Evolutionary conservation across 2,113 vertebrate genomes (phyloP).

Genomic region (Glaucomys volans): DNA sequence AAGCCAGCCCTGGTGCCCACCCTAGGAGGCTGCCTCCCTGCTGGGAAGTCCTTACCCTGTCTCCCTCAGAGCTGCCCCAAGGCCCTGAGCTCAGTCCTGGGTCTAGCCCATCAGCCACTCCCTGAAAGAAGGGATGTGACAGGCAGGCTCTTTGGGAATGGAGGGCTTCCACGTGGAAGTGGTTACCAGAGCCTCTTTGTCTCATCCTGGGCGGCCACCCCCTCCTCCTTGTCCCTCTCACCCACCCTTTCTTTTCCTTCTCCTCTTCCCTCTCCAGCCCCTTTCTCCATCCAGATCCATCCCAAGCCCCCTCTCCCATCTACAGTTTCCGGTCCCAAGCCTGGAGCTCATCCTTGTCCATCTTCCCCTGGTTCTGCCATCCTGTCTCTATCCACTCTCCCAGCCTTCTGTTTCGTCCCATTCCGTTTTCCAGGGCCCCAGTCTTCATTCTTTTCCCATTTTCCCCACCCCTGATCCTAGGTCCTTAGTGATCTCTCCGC

Average conservation of each 20-base stretch:
- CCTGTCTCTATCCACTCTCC: not conserved
- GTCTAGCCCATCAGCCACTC: not conserved
- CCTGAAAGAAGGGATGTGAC: not conserved
- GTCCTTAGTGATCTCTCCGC: not conserved
- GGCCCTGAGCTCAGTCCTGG: not conserved
- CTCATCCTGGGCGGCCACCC: slow-evolving; percentile 38
- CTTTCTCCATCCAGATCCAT: not conserved
- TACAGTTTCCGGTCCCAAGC: not conserved
- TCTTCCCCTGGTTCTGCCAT: not conserved
- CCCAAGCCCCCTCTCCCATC: slow-evolving; percentile 33
- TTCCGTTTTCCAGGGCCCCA: not conserved
- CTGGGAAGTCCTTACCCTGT: not conserved
- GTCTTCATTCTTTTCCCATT: not conserved
- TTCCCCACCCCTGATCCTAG: not conserved
- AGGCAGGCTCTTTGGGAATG: slow-evolving; percentile 33
- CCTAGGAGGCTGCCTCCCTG: not conserved
- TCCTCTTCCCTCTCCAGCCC: not conserved
- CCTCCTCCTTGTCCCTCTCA: not conserved
- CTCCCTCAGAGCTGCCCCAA: not conserved
- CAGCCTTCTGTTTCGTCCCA: not conserved
- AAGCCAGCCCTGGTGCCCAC: slow-evolving; percentile 52
- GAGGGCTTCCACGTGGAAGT: slow-evolving; percentile 67
- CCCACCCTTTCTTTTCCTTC: not conserved
- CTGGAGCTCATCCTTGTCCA: not conserved
- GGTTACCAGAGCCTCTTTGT: slow-evolving; percentile 74